phyloP scores from a whole-genome alignment of 2,797 vertebrate genomes.

The Orestias chungarensis region DNA sequence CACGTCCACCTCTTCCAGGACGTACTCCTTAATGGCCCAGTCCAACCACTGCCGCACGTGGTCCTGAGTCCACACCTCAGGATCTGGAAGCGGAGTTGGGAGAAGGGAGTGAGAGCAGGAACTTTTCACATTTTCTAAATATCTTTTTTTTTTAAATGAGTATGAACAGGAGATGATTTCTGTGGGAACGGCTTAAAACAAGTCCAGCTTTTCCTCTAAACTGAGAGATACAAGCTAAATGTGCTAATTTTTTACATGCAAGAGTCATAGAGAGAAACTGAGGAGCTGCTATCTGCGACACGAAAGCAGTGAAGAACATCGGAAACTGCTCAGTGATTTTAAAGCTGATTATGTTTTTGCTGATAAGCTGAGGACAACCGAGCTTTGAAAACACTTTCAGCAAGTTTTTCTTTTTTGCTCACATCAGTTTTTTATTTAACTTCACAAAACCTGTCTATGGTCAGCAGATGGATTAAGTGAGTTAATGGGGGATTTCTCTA shows the following conservation, averaged over 20 bases:
- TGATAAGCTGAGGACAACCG: background rate
- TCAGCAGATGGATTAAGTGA: no score
- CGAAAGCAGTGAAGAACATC: slow-evolving; percentile 26
- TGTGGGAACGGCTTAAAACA: no score
- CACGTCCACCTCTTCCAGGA: slow-evolving; percentile 83
- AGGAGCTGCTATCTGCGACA: background rate
- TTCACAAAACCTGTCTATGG: no score
- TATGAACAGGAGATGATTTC: background rate
- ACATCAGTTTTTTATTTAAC: no score
- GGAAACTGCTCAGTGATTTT: slow-evolving; percentile 14
- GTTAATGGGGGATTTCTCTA: no score
- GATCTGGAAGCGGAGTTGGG: slow-evolving; percentile 61
- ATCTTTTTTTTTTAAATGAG: no score
- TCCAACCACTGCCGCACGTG: slow-evolving; percentile 86
- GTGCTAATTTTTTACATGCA: background rate
- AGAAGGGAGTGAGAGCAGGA: background rate
- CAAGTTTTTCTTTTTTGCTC: no score
- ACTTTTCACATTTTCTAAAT: no score
- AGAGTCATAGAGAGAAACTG: background rate
- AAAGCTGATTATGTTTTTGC: slow-evolving; percentile 11
- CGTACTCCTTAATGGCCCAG: slow-evolving; percentile 89
- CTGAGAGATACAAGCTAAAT: background rate
- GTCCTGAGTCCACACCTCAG: slow-evolving; percentile 84
- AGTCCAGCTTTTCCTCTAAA: background rate
- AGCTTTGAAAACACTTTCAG: background rate